Percentiles rank a stretch among this genome's conserved stretches.
Evolutionary conservation across 2,113 vertebrate species (phyloP).

Genomic region (Propithecus coquereli): DNA sequence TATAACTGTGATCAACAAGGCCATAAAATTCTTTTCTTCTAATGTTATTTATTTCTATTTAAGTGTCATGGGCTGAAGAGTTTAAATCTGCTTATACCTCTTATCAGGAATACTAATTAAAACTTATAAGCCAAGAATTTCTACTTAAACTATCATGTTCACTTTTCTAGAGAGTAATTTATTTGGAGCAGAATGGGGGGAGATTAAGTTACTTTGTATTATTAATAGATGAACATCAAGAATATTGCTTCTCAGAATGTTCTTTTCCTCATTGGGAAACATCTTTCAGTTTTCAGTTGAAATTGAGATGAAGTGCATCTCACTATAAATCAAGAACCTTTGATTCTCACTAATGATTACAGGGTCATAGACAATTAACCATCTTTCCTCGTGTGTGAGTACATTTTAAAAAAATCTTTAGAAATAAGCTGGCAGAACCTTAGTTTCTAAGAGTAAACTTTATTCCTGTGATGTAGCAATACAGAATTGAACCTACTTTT

Average conservation of each 20-base stretch:
- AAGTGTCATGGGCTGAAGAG: neutral
- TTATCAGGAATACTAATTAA: neutral
- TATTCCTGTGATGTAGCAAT: neutral
- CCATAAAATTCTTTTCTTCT: neutral
- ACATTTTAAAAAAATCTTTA: neutral
- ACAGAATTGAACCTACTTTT: neutral
- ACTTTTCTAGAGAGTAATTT: neutral
- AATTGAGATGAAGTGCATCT: neutral
- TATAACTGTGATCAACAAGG: neutral
- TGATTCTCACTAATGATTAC: neutral
- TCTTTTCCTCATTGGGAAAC: neutral
- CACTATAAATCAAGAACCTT: neutral
- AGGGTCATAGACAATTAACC: neutral
- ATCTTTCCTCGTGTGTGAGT: neutral
- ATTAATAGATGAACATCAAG: neutral
- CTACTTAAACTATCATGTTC: neutral
- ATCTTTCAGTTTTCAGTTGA: conserved; percentile 5
- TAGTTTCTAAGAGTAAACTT: neutral
- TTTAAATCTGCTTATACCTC: neutral
- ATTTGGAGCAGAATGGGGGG: neutral
- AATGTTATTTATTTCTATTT: neutral
- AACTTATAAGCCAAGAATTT: neutral
- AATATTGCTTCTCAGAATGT: neutral
- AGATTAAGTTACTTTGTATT: neutral
- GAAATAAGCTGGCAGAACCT: neutral